Base-by-base conservation (phyloP, 2,888 invertebrate genomes). In the Troides oblongomaculatus region DNA sequence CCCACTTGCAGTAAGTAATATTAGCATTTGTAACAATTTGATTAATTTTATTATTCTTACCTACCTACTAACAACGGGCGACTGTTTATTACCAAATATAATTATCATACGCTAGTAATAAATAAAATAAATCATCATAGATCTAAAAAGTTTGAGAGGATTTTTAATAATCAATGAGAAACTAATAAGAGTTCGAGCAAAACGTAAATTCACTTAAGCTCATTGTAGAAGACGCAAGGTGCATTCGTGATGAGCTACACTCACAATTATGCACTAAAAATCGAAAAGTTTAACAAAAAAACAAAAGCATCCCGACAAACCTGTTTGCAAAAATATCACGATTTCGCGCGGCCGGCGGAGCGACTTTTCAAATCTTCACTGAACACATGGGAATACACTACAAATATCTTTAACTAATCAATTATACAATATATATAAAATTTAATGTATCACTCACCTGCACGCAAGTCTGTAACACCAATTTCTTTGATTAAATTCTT, bases 321-420 rank as follows among this genome's bases (percentile, higher is more conserved):
- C 87, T 74, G 79, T 78, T 79, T 78, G 77, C 76, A 75, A 78
- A 89, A 90, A 87, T 87, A 86, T 86, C 83, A 83, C 82, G 84
- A 85, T 82, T 84, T 85, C 81, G 81, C 85, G 81, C 78, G 74
- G 74, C 77, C 78, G 80, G 83, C 81, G 74, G 80, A 79, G 78
- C 80, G 77, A 80, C 75, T 79, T 79, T 80, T 81, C 79, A 79
- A 77, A 72, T 74, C 73, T 69, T 59, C 62, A 69, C 64, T 70
- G 70, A 70, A 68, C 62, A 72, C 62, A 72, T 71, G 71, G 65
- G 70, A 71, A 50, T 18, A 61, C 60, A 68, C 64, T 70, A 71
- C 64, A 69, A 62, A 61, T 39, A 60, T 56, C 30, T 21, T 53
- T 63, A 21, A 60, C 23, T 36, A 50, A 59, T 43, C 18, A 66